Base-by-base conservation (phyloP, 2,113 vertebrate genomes). In the Lathamus discolor region DNA sequence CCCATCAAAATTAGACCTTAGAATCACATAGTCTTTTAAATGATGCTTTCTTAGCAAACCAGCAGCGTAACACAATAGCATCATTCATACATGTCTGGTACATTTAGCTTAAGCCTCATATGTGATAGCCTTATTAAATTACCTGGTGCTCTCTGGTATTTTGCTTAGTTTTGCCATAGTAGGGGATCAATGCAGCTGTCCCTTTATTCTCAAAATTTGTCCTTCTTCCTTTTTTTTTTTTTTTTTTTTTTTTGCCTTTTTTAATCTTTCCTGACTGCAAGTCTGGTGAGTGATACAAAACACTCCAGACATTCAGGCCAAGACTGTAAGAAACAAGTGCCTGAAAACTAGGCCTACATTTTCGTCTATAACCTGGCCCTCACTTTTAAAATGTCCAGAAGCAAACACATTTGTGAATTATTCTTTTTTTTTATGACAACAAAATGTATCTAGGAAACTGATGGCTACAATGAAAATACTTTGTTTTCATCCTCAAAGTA, bases 91-190 rank as follows among this genome's bases (percentile, higher is more conserved):
- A 18, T 62, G 25, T 23, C 39, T 75, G 31, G 52, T 86, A 76
- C 0, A 0, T 41, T 84, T 89, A 90, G 31, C 51, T 77, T 83
- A 67, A 85, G 64, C 35, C 64, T 83, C 52, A 62, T 37, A 66
- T 68, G 80, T 11, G 73, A 61, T 59, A 84, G 59, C 67, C n/a
- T 96, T 91, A 95, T 95, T 94, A 95, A 97, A 97, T 92, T 96
- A 94, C 85, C 86, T 94, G 80, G 31, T 73, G 25, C 22, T 83
- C 51, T 95, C 70, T 92, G 85, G 41, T 67, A 86, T 83, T 97
- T 96, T 93, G 74, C 64, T 96, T 91, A 93, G 78, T 57, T 96
- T 66, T 95, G 61, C 68, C 46, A 6, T 19, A 75, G 52, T 25
- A 85, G 17, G 78, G 57, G 94, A 90, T 23, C 28, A 91, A 16